These are phyloP conservation scores for Corynorhinus townsendii DNA, from an alignment of 2,113 vertebrate genomes.

Conservation along the genomic window DNA sequence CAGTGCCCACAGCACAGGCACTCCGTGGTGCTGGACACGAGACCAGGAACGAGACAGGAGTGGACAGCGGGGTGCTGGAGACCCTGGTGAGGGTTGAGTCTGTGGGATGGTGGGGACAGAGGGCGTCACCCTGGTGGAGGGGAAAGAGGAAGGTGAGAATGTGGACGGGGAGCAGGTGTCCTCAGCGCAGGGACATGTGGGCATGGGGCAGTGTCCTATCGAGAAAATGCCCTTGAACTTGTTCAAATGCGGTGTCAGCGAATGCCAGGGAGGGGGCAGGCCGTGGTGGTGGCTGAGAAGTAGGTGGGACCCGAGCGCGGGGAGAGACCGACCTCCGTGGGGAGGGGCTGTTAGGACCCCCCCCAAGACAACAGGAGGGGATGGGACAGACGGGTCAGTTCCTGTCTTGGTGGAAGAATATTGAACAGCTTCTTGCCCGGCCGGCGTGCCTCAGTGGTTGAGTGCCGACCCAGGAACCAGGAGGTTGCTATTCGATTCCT, in stretches of 20 bases:
- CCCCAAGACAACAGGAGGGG: not conserved
- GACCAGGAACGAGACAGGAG: not conserved
- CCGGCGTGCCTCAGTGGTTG: no score
- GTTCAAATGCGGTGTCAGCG: not conserved
- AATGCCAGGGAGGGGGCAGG: not conserved
- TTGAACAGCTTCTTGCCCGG: not conserved
- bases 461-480: no score
- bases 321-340: accelerated
- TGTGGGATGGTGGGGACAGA: accelerated
- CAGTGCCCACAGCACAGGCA: not conserved
- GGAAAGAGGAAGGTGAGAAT: not conserved
- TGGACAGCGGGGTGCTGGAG: accelerated
- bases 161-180: not conserved
- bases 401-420: no score
- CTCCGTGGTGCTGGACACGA: accelerated
- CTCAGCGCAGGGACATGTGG: accelerated
- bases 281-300: not conserved
- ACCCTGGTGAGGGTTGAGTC: not conserved
- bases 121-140: no score
- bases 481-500: no score
- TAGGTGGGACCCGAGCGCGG: not conserved
- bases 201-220: not conserved
- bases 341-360: not conserved
- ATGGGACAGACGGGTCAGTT: not conserved
- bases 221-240: no score